Evolutionary conservation across 2,888 invertebrate species (phyloP).

Genomic region (Calameuta idolon): DNA sequence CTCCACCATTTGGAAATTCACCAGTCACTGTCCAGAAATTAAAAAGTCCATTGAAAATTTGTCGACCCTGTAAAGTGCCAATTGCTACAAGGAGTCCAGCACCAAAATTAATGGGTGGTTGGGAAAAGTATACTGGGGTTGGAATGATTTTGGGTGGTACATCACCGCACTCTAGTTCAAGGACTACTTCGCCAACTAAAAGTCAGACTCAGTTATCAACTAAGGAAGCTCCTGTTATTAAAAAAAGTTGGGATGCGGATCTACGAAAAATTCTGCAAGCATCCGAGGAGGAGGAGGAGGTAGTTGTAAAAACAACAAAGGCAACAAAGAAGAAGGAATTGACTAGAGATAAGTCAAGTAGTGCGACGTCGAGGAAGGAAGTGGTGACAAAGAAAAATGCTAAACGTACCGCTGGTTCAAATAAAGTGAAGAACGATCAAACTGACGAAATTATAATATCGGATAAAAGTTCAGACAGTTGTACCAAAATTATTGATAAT

Average conservation of each 20-base stretch:
- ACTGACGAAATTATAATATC: neutral
- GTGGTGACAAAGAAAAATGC: neutral
- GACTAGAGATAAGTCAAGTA: neutral
- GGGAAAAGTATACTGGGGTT: slow-evolving; percentile 59
- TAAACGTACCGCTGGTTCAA: neutral
- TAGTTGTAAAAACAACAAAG: slow-evolving; percentile 10
- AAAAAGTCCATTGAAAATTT: slow-evolving; percentile 29
- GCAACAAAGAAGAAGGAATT: neutral
- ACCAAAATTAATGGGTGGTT: slow-evolving; percentile 57
- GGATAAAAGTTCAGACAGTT: neutral
- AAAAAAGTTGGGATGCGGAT: slow-evolving; percentile 60
- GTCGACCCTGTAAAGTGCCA: slow-evolving; percentile 34
- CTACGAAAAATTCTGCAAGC: slow-evolving; percentile 44
- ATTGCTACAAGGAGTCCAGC: slow-evolving; percentile 56
- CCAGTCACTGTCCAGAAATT: slow-evolving; percentile 26
- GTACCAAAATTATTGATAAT: neutral
- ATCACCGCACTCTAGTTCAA: slow-evolving; percentile 38
- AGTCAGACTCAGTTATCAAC: neutral
- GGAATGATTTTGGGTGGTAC: slow-evolving; percentile 52
- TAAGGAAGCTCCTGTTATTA: neutral
- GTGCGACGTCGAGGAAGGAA: neutral
- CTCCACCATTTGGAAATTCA: slow-evolving; percentile 43
- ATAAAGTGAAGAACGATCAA: neutral
- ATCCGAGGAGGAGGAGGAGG: slow-evolving; percentile 26
- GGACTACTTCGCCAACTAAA: slow-evolving; percentile 17